Evolutionary conservation across 2,113 vertebrate species (phyloP).

Genomic region (Alexandromys fortis): DNA sequence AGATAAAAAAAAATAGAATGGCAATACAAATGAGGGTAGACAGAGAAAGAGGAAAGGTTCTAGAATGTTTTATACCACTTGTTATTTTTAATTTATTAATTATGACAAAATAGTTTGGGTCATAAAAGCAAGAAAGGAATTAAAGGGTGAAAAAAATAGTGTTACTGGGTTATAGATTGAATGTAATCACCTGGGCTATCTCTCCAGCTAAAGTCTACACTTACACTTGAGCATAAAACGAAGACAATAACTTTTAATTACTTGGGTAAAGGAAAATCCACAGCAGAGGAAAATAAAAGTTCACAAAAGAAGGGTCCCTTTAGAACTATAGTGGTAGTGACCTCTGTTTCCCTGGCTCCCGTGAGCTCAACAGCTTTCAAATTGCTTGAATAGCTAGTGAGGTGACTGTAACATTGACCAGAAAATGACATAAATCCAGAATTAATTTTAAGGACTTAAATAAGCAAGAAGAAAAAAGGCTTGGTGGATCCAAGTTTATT

Average conservation of each 20-base stretch:
- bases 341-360: conserved; percentile 70
- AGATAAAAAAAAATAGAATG: not conserved
- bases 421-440: conserved; percentile 88
- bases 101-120: not conserved
- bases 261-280: conserved; percentile 49
- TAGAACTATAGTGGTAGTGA: conserved; percentile 79
- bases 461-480: conserved; percentile 81
- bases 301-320: conserved; percentile 78
- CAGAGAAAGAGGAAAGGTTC: not conserved
- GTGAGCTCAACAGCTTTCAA: conserved; percentile 81
- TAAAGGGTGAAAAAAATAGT: not conserved
- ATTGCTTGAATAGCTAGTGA: conserved; percentile 85
- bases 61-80: not conserved
- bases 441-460: conserved; percentile 86
- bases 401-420: conserved; percentile 88
- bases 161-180: not conserved
- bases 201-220: not conserved
- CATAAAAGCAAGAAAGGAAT: not conserved
- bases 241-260: conserved; percentile 73
- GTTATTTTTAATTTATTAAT: not conserved
- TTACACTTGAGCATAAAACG: not conserved
- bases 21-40: not conserved
- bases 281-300: conserved; percentile 77
- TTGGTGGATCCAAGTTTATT: conserved; percentile 82
- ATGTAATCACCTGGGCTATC: not conserved